Evolutionary conservation across 2,797 vertebrate genomes (phyloP).

Genomic region (Acanthiza pusilla): DNA sequence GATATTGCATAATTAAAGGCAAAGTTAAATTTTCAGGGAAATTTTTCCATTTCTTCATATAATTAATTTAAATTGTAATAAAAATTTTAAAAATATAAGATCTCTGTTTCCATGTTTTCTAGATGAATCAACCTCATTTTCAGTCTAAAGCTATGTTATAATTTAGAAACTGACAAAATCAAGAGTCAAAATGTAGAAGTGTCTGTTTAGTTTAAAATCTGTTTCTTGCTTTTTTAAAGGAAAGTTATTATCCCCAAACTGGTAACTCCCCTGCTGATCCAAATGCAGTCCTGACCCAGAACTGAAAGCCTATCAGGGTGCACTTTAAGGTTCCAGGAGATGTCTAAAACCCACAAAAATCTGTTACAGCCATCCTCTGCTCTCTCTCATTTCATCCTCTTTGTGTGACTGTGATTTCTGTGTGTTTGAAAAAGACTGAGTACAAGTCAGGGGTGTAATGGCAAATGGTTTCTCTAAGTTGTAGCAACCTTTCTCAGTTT

Average conservation of each 20-base stretch:
- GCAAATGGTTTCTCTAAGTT: background rate
- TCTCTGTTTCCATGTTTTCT: background rate
- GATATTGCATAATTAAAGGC: background rate
- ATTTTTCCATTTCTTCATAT: background rate
- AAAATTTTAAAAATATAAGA: background rate
- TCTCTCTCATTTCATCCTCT: background rate
- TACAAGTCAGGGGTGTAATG: fast-evolving
- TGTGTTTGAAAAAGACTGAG: background rate
- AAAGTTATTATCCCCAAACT: background rate
- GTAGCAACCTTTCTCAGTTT: background rate
- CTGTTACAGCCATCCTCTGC: background rate
- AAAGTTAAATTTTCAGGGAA: background rate
- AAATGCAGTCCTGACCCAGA: background rate
- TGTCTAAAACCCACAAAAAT: background rate
- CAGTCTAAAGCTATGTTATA: background rate
- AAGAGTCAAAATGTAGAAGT: background rate
- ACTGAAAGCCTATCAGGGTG: background rate
- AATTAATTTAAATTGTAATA: background rate
- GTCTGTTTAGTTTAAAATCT: background rate
- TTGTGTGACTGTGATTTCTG: background rate
- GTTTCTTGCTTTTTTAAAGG: background rate
- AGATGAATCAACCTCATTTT: background rate
- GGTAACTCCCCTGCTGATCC: background rate
- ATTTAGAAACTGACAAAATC: background rate
- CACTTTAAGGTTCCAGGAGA: background rate